Percentiles rank a stretch among this genome's conserved stretches.
phyloP scores from a whole-genome alignment of 2,888 invertebrate species.

The Pteria penguin region DNA sequence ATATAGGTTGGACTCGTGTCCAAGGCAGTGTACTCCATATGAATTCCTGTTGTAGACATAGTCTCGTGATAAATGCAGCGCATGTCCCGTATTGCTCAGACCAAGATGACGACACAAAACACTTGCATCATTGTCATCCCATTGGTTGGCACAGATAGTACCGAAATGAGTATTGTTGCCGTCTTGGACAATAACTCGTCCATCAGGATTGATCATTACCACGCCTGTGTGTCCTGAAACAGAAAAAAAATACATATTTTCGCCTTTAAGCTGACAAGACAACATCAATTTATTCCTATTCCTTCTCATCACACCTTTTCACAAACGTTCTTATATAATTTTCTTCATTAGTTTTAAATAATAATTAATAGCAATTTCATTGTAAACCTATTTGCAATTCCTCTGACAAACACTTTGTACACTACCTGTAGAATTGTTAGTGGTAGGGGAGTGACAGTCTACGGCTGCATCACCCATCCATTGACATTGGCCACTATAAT shows the following conservation, averaged over 20 bases:
- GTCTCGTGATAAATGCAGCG: conserved; percentile 8
- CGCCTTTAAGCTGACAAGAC: too few species aligned
- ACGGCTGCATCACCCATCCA: conserved; percentile 16
- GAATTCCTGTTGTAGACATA: neutral
- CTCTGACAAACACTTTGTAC: too few species aligned
- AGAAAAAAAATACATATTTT: too few species aligned
- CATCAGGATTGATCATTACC: neutral
- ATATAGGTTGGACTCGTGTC: conserved; percentile 7
- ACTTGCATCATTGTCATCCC: conserved; percentile 15
- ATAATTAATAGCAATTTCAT: too few species aligned
- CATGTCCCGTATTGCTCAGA: conserved; percentile 2
- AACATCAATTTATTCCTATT: too few species aligned
- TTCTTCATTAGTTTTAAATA: too few species aligned
- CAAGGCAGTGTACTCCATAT: conserved; percentile 14
- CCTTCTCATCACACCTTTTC: too few species aligned
- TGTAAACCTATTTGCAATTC: too few species aligned
- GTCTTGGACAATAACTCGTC: neutral
- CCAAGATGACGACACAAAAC: conserved; percentile 18
- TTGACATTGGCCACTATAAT: neutral
- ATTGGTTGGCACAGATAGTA: conserved; percentile 12
- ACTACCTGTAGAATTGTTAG: too few species aligned
- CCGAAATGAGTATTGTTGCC: conserved; percentile 1
- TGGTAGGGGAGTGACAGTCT: too few species aligned
- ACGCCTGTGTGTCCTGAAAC: neutral
- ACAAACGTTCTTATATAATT: too few species aligned